Base-by-base conservation (phyloP, 2,113 vertebrate genomes). In the Rafetus swinhoei region DNA sequence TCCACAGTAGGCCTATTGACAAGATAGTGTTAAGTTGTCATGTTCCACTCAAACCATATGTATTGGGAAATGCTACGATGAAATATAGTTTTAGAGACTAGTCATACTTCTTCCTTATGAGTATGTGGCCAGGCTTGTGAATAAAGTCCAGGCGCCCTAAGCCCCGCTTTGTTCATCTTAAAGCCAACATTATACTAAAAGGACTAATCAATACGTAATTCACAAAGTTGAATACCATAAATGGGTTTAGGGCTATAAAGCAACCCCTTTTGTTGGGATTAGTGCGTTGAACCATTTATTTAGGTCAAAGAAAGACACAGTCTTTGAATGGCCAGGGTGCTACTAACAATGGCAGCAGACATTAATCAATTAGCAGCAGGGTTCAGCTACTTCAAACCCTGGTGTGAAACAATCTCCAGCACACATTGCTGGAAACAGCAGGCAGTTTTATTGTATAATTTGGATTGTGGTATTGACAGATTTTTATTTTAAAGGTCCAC, bases 141-240 rank as follows among this genome's bases (percentile, higher is more conserved):
- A 97, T 97, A 96, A 97, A 96, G 90, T 96, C 91, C 94, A 29
- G 32, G 79, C 89, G 82, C 90, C 92, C 86, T 6, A 1, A 97
- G 95, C 92, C 88, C 84, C 88, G 92, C 96, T 97, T 96, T 96
- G 93, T 96, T 96, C 97, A 98, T 97, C 98, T 97, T 97, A 97
- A 98, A 97, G 97, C 97, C 95, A 98, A 96, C 97, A 98, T 98
- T 97, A 98, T 97, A 97, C 96, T 96, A 97, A 97, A 96, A 98
- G 98, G 91, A 97, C 97, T 98, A 98, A 99, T 99, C 98, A 99
- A 99, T 98, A 98, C 97, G 98, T 98, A 99, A 99, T 99, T 98
- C 98, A 98, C 97, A 97, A 94, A 98, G 97, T 97, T 97, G 97
- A 98, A 94, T 97, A 97, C 98, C 98, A 98, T 98, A 98, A 98